Evolutionary conservation across 1,140 invertebrate species (phyloP).

Genomic region (Brachionus paranguensis): DNA sequence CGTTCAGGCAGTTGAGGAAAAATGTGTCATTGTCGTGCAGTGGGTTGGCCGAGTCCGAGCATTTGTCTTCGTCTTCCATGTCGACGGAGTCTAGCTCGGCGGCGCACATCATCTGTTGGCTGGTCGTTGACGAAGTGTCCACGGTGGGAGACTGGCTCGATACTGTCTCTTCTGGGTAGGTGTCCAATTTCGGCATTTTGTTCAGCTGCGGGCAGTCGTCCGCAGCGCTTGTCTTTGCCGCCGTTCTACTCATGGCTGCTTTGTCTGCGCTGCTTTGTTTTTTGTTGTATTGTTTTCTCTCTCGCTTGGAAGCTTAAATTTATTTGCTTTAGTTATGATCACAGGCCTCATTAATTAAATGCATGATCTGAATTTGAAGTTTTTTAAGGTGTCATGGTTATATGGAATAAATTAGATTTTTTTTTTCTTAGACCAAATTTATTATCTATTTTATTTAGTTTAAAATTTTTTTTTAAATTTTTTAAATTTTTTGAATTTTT

Average conservation of each 20-base stretch:
- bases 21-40: not conserved
- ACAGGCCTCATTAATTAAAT: not conserved
- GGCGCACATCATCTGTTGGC: not conserved
- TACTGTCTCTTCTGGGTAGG: not conserved
- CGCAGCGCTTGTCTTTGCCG: not conserved
- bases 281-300: slow-evolving; percentile 16
- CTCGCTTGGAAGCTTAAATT: slow-evolving; percentile 11
- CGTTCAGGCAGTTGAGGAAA: not conserved
- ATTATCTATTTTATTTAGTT: too few species aligned
- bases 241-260: not conserved
- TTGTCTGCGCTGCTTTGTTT: not conserved
- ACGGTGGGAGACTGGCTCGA: not conserved
- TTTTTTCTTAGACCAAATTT: too few species aligned
- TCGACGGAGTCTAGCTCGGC: not conserved
- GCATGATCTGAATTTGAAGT: not conserved
- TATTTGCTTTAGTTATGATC: not conserved
- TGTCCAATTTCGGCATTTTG: not conserved
- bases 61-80: not conserved
- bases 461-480: too few species aligned
- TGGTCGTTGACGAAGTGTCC: not conserved
- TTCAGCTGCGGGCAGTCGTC: not conserved
- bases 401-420: too few species aligned
- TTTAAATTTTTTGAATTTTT: too few species aligned
- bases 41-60: not conserved
- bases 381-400: not conserved